Evolutionary conservation across 2,797 vertebrate genomes (phyloP).

Genomic region (Cynodonichthys magdalenae): DNA sequence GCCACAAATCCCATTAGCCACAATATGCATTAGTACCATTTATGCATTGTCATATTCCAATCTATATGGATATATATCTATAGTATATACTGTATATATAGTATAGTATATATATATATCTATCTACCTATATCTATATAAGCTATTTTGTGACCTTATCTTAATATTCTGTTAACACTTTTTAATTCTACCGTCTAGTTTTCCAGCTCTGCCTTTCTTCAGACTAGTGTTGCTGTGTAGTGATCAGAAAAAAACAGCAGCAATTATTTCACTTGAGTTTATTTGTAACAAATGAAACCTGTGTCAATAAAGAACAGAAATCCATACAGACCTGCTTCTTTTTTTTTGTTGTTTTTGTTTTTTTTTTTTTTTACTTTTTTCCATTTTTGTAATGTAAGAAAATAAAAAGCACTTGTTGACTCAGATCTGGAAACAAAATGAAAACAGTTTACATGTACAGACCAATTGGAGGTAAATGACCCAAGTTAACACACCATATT

Average conservation of each 20-base stretch:
- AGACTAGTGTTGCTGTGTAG: background rate
- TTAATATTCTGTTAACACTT: no score
- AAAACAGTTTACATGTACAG: conserved; percentile 92
- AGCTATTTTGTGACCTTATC: no score
- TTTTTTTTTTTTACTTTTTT: conserved; percentile 53
- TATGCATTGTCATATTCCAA: no score
- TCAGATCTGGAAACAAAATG: conserved; percentile 78
- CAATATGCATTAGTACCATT: no score
- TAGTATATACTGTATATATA: no score
- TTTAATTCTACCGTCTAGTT: no score
- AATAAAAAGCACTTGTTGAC: conserved; percentile 96
- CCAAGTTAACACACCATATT: conserved; percentile 92
- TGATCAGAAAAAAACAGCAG: conserved; percentile 69
- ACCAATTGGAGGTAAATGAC: conserved; percentile 93
- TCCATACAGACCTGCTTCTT: conserved; percentile 90
- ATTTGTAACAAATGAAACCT: conserved; percentile 99
- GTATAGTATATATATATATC: no score
- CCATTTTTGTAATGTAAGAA: conserved; percentile 89
- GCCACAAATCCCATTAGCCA: no score
- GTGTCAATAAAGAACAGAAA: conserved; percentile 99
- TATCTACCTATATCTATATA: no score
- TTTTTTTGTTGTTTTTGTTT: background rate
- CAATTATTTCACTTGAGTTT: conserved; percentile 96
- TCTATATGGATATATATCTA: no score
- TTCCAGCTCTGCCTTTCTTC: background rate